Evolutionary conservation across 2,888 invertebrate species (phyloP), one percentile per base, ranked within the genome.

Genomic region (Hyposoter didymator): DNA sequence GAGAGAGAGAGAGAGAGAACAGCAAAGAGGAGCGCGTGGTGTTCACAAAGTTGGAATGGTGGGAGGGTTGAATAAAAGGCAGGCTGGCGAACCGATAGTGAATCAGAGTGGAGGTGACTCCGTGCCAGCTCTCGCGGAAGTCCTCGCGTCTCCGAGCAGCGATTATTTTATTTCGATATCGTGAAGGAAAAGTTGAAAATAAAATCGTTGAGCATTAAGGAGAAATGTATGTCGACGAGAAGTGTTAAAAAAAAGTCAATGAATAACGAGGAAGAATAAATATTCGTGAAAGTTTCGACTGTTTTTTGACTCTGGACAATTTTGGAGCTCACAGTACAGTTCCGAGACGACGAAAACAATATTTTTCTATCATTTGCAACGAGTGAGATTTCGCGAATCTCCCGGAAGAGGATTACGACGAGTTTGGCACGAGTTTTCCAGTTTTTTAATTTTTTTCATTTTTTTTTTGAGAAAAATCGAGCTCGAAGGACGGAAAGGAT

Each of bases 71-170:
- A 88, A 93, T 93, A 93, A 92, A 93, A 93, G 92, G 84, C 84
- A 91, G 91, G 91, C 89, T 90, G 88, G 88, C 90, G 90, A 90
- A 90, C 91, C 91, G 91, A 91, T 92, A 91, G 91, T 91, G 92
- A 93, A 91, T 92, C 93, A 93, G 93, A 93, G 93, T 93, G 89
- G 91, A 92, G 91, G 92, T 91, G 90, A 91, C 92, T 90, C 88
- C 91, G 91, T 89, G 90, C 90, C 86, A 89, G 89, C 88, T 84
- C 89, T 84, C 89, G 90, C 88, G 89, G 88, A 82, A 87, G 83
- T 76, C 75, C 83, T 79, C 64, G 64, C 69, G 72, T 85, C 64
- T 78, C 22, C 49, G 72, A 32, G 39, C n/a, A 45, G 45, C 55
- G 19, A 55, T 55, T 22, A n/a, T 22, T 22, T 22, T 5, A 17